Conservation (phyloP, 2,113 vertebrate species). For the Sminthopsis crassicaudata region DNA sequence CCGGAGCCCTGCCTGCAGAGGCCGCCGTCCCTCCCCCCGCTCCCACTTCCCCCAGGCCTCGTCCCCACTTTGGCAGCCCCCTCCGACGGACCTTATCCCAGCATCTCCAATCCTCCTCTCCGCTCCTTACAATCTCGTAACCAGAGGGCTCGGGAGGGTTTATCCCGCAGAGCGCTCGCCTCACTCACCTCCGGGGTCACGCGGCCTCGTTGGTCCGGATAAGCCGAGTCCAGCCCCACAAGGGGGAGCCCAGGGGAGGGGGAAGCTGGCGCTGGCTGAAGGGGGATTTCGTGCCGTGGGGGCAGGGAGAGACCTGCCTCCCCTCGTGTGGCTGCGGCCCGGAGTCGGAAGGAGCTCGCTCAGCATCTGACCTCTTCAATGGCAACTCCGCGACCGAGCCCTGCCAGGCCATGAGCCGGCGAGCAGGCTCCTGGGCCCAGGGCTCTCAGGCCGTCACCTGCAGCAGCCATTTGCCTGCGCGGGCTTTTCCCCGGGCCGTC, state of each 20-base stretch:
- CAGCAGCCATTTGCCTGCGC: no score
- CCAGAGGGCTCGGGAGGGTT: not conserved
- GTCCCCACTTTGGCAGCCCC: not conserved
- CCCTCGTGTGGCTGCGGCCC: not conserved
- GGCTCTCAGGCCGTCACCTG: not conserved
- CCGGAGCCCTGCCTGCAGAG: not conserved
- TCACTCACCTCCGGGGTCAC: not conserved
- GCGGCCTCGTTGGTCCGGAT: not conserved
- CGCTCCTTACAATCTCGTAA: conserved; percentile 1
- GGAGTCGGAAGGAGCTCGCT: not conserved
- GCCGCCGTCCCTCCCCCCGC: not conserved
- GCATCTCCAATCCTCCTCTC: not conserved
- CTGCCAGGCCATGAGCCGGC: no score
- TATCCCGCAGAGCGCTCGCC: not conserved
- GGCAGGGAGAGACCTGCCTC: not conserved
- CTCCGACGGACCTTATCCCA: not conserved
- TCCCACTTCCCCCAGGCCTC: not conserved
- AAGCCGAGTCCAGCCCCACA: not conserved
- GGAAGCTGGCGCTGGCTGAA: not conserved
- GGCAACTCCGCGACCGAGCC: not conserved
- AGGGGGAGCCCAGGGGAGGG: not conserved
- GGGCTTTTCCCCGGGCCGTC: not conserved
- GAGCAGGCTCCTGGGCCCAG: no score
- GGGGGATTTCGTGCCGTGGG: not conserved
- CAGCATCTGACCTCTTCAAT: not conserved